phyloP scores from a whole-genome alignment of 2,888 invertebrate genomes.

The Acanthosepion pharaonis region DNA sequence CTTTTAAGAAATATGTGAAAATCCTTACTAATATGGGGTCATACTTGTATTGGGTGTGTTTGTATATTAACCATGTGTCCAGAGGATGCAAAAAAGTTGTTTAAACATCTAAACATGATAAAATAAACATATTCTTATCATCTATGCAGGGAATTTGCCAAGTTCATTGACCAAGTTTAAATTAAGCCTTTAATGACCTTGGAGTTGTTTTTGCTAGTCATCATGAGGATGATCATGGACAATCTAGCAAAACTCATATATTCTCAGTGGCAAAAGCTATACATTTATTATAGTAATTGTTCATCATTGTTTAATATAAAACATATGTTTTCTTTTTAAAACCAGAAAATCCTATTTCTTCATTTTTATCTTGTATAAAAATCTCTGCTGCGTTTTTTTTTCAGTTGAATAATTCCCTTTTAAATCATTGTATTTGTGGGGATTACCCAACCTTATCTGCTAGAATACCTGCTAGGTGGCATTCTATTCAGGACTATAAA shows the following conservation, averaged over 20 bases:
- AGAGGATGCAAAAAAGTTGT: not conserved
- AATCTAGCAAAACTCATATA: not conserved
- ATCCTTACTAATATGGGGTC: not conserved
- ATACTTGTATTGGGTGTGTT: not conserved
- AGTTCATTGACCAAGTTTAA: not conserved
- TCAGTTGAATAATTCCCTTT: too few relatives aligned
- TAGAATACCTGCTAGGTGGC: too few relatives aligned
- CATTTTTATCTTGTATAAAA: too few relatives aligned
- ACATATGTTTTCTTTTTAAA: not conserved
- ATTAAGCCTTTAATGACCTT: not conserved
- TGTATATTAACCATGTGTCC: not conserved
- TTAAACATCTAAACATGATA: not conserved
- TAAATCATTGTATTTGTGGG: too few relatives aligned
- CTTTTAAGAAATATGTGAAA: not conserved
- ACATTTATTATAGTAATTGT: not conserved
- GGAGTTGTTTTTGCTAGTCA: not conserved
- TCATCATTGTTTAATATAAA: not conserved
- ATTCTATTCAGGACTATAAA: too few relatives aligned
- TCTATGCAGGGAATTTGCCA: not conserved
- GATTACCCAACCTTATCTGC: too few relatives aligned
- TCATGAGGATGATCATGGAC: not conserved
- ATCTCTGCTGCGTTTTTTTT: too few relatives aligned
- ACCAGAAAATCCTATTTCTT: too few relatives aligned
- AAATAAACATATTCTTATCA: constrained; percentile 3
- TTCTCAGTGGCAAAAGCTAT: not conserved